Conservation (phyloP, 2,888 invertebrate genomes). For the Stenodema calcarata region DNA sequence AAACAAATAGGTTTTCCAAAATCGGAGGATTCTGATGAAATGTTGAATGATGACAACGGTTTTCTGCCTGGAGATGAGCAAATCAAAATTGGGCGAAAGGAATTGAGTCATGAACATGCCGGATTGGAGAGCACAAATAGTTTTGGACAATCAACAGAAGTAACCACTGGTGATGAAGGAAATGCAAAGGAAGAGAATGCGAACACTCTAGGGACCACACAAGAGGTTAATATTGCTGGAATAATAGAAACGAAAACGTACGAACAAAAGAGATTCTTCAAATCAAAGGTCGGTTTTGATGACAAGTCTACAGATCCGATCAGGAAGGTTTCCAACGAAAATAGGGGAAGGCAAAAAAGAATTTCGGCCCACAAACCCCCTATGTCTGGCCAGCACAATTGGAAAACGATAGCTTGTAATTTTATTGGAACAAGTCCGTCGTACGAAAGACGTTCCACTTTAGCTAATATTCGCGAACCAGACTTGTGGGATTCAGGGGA, state of each 20-base stretch:
- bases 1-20: background rate
- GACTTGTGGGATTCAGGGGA: background rate
- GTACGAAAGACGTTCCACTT: background rate
- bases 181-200: background rate
- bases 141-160: background rate
- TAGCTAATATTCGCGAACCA: background rate
- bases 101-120: background rate
- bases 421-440: background rate
- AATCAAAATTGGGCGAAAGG: background rate
- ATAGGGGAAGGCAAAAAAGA: background rate
- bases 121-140: background rate
- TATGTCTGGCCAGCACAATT: background rate
- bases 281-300: background rate
- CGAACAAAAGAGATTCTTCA: background rate
- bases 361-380: background rate
- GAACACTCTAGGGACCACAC: background rate
- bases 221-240: background rate
- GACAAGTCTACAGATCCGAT: background rate
- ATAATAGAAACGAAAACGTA: background rate
- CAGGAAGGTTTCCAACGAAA: background rate
- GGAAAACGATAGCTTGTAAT: constrained; percentile 13
- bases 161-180: background rate
- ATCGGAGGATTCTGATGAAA: background rate
- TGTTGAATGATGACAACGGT: background rate
- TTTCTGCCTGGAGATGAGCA: background rate